phyloP scores from a whole-genome alignment of 2,113 vertebrate species.

The Pygoscelis adeliae region DNA sequence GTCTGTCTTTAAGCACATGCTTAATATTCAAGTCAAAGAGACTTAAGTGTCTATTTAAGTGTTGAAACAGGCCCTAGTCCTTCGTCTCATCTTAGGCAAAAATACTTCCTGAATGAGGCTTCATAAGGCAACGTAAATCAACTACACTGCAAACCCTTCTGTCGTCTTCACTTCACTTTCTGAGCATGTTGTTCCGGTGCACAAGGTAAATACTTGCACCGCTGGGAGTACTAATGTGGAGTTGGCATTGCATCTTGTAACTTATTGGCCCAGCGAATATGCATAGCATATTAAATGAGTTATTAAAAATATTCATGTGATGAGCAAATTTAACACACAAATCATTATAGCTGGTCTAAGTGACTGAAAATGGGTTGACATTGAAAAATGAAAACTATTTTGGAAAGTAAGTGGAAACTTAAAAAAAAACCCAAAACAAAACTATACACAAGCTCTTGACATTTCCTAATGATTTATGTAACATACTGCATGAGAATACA shows the following conservation, averaged over 20 bases:
- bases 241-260: neutral
- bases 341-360: constrained; percentile 71
- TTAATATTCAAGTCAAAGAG: constrained; percentile 49
- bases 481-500: constrained; percentile 68
- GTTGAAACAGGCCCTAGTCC: constrained; percentile 11
- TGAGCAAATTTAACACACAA: constrained; percentile 57
- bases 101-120: neutral
- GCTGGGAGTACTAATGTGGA: neutral
- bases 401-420: constrained; percentile 76
- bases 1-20: constrained; percentile 31
- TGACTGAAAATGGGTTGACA: constrained; percentile 71
- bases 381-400: constrained; percentile 82
- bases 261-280: neutral
- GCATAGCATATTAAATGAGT: constrained; percentile 17
- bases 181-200: neutral
- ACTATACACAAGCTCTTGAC: constrained; percentile 65
- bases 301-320: constrained; percentile 54
- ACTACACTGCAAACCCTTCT: neutral
- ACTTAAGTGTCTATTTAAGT: constrained; percentile 43
- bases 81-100: neutral
- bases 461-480: constrained; percentile 81
- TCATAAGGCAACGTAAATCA: neutral
- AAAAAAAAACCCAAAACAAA: constrained; percentile 36
- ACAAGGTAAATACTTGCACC: neutral
- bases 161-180: neutral